Conservation (phyloP, 2,113 vertebrate genomes). For the Notothenia coriiceps region DNA sequence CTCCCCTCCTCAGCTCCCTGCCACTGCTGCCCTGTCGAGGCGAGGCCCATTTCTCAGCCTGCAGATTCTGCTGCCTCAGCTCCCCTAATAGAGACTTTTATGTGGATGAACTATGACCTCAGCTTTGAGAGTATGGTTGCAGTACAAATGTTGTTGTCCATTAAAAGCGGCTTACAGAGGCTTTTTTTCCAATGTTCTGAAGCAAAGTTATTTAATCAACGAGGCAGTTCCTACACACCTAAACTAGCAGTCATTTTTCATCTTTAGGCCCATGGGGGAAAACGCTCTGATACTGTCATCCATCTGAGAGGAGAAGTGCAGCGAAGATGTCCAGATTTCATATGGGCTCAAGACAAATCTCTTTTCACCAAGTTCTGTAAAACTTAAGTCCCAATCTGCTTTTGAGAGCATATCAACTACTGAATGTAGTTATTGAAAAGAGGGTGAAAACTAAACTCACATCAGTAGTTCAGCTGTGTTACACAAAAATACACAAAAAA, state of each 20-base stretch:
- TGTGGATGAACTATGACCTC: constrained; percentile 85
- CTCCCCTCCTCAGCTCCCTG: constrained; percentile 78
- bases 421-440: neutral
- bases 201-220: constrained; percentile 88
- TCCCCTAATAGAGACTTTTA: constrained; percentile 84
- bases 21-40: constrained; percentile 79
- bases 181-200: constrained; percentile 81
- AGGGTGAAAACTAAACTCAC: neutral
- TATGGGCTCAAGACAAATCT: constrained; percentile 29
- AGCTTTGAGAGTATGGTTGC: constrained; percentile 75
- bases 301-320: constrained; percentile 78
- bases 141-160: constrained; percentile 84
- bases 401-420: neutral
- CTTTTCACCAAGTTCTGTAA: constrained; percentile 4
- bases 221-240: constrained; percentile 82
- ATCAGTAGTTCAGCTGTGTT: neutral
- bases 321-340: constrained; percentile 50
- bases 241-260: constrained; percentile 87
- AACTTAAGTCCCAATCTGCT: constrained; percentile 7
- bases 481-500: neutral
- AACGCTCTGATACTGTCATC: constrained; percentile 77
- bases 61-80: constrained; percentile 90
- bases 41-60: constrained; percentile 87
- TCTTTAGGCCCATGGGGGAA: constrained; percentile 76
- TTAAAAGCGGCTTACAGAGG: constrained; percentile 90